These are phyloP conservation scores for Halictus quadricinctus DNA, from an alignment of 2,888 invertebrate genomes.

Conservation along the genomic window DNA sequence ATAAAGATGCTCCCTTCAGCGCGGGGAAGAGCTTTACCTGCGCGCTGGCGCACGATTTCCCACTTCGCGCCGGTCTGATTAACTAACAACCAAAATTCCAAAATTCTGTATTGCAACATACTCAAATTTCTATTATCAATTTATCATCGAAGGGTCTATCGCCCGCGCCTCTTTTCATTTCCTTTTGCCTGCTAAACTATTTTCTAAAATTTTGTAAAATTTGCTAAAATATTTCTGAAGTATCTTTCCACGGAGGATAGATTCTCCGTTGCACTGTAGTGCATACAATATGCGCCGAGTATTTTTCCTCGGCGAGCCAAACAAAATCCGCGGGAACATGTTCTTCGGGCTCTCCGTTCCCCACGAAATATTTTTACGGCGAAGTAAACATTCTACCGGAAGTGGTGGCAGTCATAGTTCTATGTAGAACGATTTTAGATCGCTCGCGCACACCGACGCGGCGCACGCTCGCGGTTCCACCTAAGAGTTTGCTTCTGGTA, in stretches of 20 bases:
- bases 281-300: not conserved
- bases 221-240: no score
- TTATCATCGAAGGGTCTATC: no score
- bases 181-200: no score
- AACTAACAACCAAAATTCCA: not conserved
- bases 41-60: not conserved
- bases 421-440: not conserved
- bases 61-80: not conserved
- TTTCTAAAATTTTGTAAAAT: no score
- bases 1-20: slow-evolving; percentile 1
- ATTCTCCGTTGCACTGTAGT: no score
- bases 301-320: not conserved
- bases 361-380: not conserved
- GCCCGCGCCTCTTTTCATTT: no score
- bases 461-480: not conserved
- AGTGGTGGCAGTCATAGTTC: not conserved
- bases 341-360: not conserved
- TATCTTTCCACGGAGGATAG: no score
- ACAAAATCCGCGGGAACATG: not conserved
- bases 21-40: not conserved
- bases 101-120: not conserved
- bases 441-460: not conserved
- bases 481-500: not conserved
- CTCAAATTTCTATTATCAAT: not conserved
- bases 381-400: not conserved